These are phyloP conservation scores for Amphiprion percula DNA, from an alignment of 2,113 vertebrate species.

Conservation along the genomic window DNA sequence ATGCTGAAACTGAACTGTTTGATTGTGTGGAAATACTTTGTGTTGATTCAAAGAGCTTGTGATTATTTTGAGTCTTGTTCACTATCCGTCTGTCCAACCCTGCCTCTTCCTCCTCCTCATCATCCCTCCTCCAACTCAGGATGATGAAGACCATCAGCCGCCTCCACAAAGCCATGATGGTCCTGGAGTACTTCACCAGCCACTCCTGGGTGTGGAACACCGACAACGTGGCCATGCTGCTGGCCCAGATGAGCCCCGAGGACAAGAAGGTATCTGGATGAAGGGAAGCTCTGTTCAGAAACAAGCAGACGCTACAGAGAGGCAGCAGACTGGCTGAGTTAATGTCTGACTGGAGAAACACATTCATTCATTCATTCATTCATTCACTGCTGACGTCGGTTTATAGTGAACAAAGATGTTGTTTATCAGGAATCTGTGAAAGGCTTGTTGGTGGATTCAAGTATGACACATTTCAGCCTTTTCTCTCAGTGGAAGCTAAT, in stretches of 20 bases:
- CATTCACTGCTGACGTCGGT: slow-evolving; percentile 37
- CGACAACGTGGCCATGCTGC: slow-evolving; percentile 94
- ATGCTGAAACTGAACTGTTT: too few species aligned
- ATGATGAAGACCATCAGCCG: slow-evolving; percentile 99
- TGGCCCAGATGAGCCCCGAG: slow-evolving; percentile 90
- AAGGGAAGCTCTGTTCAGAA: too few species aligned
- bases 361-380: slow-evolving; percentile 21
- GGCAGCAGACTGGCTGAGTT: background rate
- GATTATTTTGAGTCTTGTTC: too few species aligned
- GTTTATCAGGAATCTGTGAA: slow-evolving; percentile 34
- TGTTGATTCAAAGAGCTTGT: too few species aligned
- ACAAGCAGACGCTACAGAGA: too few species aligned
- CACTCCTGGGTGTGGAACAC: slow-evolving; percentile 98
- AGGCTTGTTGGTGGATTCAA: too few species aligned
- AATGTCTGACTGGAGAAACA: slow-evolving; percentile 15
- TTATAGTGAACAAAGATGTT: slow-evolving; percentile 43
- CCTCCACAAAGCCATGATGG: slow-evolving; percentile 96
- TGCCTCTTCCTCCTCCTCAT: too few species aligned
- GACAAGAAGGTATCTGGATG: slow-evolving; percentile 90
- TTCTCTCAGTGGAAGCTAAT: too few species aligned
- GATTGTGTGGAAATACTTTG: too few species aligned
- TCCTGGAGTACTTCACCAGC: slow-evolving; percentile 98
- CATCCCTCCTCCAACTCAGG: slow-evolving; percentile 60
- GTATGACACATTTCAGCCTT: too few species aligned
- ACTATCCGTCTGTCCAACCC: too few species aligned